phyloP scores from a whole-genome alignment of 2,113 vertebrate genomes.

The Caranx ignobilis region DNA sequence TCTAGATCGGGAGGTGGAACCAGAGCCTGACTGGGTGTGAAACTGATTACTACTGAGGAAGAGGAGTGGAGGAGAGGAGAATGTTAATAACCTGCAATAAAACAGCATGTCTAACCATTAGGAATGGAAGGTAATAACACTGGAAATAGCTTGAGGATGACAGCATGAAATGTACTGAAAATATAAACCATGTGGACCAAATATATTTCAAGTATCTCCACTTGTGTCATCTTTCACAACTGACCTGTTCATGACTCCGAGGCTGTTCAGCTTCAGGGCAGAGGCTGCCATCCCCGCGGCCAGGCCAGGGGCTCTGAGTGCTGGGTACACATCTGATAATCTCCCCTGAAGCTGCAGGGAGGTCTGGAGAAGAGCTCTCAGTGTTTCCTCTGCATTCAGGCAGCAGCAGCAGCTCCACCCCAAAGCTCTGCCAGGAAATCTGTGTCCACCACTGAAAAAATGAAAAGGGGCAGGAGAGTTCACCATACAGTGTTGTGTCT shows the following conservation, averaged over 20 bases:
- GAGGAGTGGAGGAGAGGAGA: not conserved
- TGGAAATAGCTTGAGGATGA: no score
- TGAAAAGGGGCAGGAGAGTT: not conserved
- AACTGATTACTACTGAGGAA: constrained; percentile 75
- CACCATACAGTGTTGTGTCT: not conserved
- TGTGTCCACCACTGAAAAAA: not conserved
- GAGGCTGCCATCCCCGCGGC: constrained; percentile 80
- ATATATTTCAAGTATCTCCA: constrained; percentile 16
- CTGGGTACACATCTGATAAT: constrained; percentile 74
- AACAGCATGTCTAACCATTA: not conserved
- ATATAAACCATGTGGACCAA: not conserved
- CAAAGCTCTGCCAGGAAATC: not conserved
- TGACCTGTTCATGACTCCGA: constrained; percentile 79
- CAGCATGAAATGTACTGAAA: no score
- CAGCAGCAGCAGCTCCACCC: constrained; percentile 4
- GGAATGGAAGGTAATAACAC: not conserved
- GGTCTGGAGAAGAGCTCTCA: constrained; percentile 47
- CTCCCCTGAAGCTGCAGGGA: constrained; percentile 62
- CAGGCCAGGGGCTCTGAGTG: constrained; percentile 72
- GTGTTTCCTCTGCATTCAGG: constrained; percentile 38
- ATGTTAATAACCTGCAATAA: not conserved
- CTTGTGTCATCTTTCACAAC: not conserved
- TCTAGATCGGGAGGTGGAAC: constrained; percentile 54
- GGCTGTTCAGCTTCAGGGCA: constrained; percentile 75
- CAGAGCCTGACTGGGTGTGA: constrained; percentile 66